Base-by-base conservation (phyloP, 1,140 invertebrate species). In the Homarus americanus region DNA sequence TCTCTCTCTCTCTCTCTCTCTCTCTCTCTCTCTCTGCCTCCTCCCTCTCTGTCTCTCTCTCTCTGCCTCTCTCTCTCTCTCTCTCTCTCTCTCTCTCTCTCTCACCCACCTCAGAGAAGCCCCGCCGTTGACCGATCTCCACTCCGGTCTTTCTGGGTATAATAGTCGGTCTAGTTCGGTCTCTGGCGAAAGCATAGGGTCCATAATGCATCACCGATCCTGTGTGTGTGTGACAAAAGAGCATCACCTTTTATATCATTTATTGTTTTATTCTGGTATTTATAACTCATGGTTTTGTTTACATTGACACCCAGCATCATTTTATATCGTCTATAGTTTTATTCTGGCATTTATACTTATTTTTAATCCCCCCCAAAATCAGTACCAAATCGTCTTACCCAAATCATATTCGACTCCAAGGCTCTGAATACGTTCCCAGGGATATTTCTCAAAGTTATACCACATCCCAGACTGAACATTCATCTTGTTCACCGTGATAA, bases 161-260 rank as follows among this genome's bases (percentile, higher is more conserved):
- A 76, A 96, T 95, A 24, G 96, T 96, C 28, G 95, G 95, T 66
- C 53, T 89, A 9, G 66, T 79, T 0, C 91, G 80, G 73, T 92
- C 94, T 85, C 94, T 94, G 58, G 95, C 94, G 93, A 95, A 96
- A 32, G 95, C 95, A 87, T 94, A 95, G 10, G 94, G 93, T 0
- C 95, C 95, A 91, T 95, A 95, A 91, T 95, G 95, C 95, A 95
- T 95, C 38, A 95, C 94, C 0, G 94, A 95, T 41, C 90, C 87
- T 89, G 78, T 2, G 44, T 49, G 44, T 49, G 44, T 49, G 1
- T 1, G 15, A 1, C 69, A 69, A 44, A 9, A 34, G 32, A 49
- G 9, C n/a, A n/a, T n/a, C n/a, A n/a, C n/a, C n/a, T n/a, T n/a
- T n/a, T n/a, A n/a, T n/a, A n/a, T n/a, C n/a, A n/a, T n/a, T n/a